These are phyloP conservation scores for Hedya salicella DNA, from an alignment of 2,888 invertebrate genomes.

Conservation along the genomic window DNA sequence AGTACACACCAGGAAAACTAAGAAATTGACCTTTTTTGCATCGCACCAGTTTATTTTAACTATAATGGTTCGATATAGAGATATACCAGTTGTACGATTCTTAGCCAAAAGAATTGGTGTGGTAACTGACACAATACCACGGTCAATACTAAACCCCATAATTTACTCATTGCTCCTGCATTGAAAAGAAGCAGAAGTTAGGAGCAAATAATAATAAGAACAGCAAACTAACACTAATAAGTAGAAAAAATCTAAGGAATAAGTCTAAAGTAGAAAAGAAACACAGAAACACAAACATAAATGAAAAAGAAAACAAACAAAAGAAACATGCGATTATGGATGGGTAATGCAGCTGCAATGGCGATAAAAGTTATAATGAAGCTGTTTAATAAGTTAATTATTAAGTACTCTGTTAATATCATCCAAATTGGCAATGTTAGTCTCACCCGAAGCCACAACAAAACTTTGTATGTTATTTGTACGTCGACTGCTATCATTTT, in stretches of 20 bases:
- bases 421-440: conserved; percentile 58
- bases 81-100: conserved; percentile 52
- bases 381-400: conserved; percentile 57
- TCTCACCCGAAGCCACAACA: conserved; percentile 81
- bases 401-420: conserved; percentile 64
- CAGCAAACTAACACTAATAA: conserved; percentile 41
- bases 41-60: no score
- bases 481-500: conserved; percentile 65
- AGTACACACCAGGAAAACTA: conserved; percentile 25
- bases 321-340: conserved; percentile 50
- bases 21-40: no score
- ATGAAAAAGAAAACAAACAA: conserved; percentile 17
- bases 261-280: conserved; percentile 22
- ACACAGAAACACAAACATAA: conserved; percentile 23
- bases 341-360: conserved; percentile 80
- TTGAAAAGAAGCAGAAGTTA: conserved; percentile 66
- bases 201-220: conserved; percentile 44
- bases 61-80: no score
- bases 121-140: conserved; percentile 53
- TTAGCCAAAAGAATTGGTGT: conserved; percentile 77
- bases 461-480: conserved; percentile 66
- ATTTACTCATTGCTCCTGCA: conserved; percentile 80
- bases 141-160: conserved; percentile 16
- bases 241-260: conserved; percentile 20
- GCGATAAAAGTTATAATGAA: conserved; percentile 64